Conservation (phyloP, 2,888 invertebrate species). For the Tolmerus cingulatus region DNA sequence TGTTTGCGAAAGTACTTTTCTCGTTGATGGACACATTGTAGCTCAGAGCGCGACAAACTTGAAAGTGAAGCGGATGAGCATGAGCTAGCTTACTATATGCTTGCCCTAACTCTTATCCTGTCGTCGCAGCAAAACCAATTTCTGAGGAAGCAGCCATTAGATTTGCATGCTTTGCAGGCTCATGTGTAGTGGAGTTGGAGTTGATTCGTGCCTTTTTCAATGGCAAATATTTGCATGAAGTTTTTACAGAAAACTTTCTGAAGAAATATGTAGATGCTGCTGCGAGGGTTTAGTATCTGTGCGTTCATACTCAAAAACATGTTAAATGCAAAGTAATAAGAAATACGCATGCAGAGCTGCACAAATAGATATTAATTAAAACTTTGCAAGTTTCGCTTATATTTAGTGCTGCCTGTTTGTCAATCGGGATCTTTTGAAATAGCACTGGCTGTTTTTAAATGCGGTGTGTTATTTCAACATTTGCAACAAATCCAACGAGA, state of each 20-base stretch:
- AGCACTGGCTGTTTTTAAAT: no score
- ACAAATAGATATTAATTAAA: neutral
- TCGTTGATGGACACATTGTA: slow-evolving; percentile 44
- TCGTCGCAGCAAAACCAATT: neutral
- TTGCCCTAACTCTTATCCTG: neutral
- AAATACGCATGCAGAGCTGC: neutral
- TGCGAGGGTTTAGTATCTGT: neutral
- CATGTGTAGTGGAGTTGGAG: neutral
- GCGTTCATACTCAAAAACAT: neutral
- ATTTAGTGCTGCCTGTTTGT: neutral
- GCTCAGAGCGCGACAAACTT: neutral
- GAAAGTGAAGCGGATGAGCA: neutral
- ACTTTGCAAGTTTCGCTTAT: neutral
- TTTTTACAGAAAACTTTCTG: slow-evolving; percentile 5
- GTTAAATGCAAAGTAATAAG: neutral
- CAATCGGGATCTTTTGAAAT: no score
- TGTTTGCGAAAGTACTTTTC: slow-evolving; percentile 44
- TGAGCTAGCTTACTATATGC: neutral
- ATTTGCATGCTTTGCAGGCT: neutral
- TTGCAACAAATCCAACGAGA: no score
- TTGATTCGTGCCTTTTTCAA: neutral
- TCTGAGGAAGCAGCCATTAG: neutral
- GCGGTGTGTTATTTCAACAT: no score
- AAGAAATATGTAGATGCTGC: neutral
- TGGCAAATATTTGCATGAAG: slow-evolving; percentile 21